Evolutionary conservation across 2,797 vertebrate species (phyloP).

Genomic region (Semaprochilodus insignis): DNA sequence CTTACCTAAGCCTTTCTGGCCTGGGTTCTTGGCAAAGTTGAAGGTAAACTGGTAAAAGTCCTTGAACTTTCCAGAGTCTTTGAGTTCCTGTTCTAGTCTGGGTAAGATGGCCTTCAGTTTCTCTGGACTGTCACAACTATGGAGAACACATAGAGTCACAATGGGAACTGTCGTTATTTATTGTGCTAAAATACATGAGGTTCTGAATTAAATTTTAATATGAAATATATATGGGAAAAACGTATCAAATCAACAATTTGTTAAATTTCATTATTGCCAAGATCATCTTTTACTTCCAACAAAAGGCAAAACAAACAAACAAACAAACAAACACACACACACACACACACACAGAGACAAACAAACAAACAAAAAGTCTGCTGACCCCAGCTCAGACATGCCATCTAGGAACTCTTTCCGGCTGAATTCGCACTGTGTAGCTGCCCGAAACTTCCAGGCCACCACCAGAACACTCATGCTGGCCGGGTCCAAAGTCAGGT

Average conservation of each 20-base stretch:
- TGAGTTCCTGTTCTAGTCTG: conserved; percentile 92
- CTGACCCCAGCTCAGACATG: conserved; percentile 96
- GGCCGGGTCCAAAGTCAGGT: conserved; percentile 90
- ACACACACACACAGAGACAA: too few relatives aligned
- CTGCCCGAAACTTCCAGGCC: conserved; percentile 95
- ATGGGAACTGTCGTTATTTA: not conserved
- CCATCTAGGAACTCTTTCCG: conserved; percentile 96
- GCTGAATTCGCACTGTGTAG: conserved; percentile 96
- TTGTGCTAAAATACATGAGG: not conserved
- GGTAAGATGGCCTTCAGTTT: conserved; percentile 91
- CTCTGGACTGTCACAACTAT: conserved; percentile 92
- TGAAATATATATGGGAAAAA: not conserved
- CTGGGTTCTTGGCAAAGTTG: conserved; percentile 95
- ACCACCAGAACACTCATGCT: conserved; percentile 92
- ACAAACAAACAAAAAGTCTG: conserved; percentile 51
- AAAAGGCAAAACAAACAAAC: not conserved
- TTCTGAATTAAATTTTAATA: not conserved
- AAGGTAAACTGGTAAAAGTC: conserved; percentile 99
- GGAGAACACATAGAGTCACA: conserved; percentile 4
- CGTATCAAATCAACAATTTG: not conserved
- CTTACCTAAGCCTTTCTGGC: conserved; percentile 96
- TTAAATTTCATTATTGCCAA: not conserved
- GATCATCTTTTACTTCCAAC: not conserved
- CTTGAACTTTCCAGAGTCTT: conserved; percentile 93
- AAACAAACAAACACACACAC: conserved; percentile 25